Percentiles rank a stretch among this genome's conserved stretches.
Evolutionary conservation across 2,888 invertebrate genomes (phyloP).

Genomic region (Altica lythri): DNA sequence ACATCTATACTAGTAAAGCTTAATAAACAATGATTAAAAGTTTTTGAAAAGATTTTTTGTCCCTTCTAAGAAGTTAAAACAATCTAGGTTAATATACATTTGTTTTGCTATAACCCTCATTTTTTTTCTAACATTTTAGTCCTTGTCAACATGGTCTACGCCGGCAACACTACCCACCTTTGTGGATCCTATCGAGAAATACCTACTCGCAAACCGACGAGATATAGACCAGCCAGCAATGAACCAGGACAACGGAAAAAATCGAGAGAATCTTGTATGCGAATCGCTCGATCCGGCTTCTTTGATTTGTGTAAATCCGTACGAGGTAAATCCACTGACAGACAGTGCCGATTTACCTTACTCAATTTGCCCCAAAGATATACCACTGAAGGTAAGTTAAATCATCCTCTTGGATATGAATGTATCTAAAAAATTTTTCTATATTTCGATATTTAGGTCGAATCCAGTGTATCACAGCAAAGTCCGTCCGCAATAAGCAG

Average conservation of each 20-base stretch:
- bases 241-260: constrained; percentile 16
- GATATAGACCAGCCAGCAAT: constrained; percentile 16
- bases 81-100: no score
- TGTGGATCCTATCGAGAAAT: constrained; percentile 60
- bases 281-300: constrained; percentile 42
- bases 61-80: no score
- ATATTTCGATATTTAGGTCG: constrained; percentile 23
- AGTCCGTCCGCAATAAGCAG: constrained; percentile 29
- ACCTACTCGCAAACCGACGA: constrained; percentile 8
- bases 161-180: constrained; percentile 51
- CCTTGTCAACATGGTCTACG: constrained; percentile 48
- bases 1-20: not conserved
- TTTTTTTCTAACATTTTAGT: constrained; percentile 39
- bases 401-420: not conserved
- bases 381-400: constrained; percentile 29
- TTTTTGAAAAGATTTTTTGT: constrained; percentile 7
- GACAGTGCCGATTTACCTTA: constrained; percentile 12
- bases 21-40: not conserved
- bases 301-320: constrained; percentile 47
- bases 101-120: not conserved
- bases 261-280: constrained; percentile 34
- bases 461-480: constrained; percentile 30
- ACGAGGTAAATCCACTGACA: constrained; percentile 46
- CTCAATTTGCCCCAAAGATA: constrained; percentile 19
- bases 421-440: not conserved